A percentile compares a stretch with the other conserved stretches of the same genome.
phyloP scores from a whole-genome alignment of 2,888 invertebrate genomes.

The Tineola bisselliella region DNA sequence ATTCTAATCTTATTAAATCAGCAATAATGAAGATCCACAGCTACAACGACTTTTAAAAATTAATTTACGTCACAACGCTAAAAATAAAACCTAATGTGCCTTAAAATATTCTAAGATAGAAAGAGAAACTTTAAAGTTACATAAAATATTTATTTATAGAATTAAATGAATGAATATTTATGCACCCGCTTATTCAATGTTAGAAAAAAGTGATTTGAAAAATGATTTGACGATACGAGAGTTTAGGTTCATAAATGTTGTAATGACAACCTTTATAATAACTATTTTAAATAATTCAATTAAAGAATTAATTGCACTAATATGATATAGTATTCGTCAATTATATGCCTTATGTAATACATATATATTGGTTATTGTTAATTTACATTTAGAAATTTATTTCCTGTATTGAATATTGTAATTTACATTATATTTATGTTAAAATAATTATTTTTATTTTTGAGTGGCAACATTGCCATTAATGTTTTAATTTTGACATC shows the following conservation, averaged over 20 bases:
- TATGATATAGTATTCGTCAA: no score
- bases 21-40: background rate
- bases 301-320: no score
- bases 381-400: no score
- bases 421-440: no score
- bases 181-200: background rate
- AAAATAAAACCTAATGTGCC: background rate
- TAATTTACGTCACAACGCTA: background rate
- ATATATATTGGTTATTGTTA: no score
- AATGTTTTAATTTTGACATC: no score
- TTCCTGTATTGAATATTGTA: no score
- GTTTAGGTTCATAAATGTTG: background rate
- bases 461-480: no score
- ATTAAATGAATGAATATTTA: background rate
- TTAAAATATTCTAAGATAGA: background rate
- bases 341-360: no score
- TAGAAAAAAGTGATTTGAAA: background rate
- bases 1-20: no score
- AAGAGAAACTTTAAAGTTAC: slow-evolving; percentile 3
- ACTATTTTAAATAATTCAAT: no score
- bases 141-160: background rate
- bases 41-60: background rate
- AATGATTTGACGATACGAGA: background rate
- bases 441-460: no score
- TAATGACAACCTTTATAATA: background rate